phyloP scores from a whole-genome alignment of 2,888 invertebrate species.

The Augochlorella aurata region DNA sequence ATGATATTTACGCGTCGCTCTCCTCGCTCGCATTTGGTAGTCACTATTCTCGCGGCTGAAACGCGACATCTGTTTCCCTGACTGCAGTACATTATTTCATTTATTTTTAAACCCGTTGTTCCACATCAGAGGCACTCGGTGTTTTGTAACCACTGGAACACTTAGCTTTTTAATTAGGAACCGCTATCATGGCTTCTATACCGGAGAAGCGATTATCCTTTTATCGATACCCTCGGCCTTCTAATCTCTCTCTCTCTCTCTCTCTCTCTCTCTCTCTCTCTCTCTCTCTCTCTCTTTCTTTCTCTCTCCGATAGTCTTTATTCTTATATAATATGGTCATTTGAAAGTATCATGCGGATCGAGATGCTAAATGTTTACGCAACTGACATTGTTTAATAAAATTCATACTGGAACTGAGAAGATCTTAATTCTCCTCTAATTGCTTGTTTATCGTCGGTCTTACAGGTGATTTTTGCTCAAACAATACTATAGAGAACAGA shows the following conservation, averaged over 20 bases:
- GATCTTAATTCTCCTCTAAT: neutral
- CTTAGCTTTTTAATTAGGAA: constrained; percentile 38
- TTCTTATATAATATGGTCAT: constrained; percentile 25
- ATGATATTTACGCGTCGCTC: constrained; percentile 54
- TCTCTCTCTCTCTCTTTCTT: neutral
- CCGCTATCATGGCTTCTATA: neutral
- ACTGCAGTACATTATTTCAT: constrained; percentile 54
- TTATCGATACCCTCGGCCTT: constrained; percentile 13
- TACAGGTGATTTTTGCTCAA: neutral
- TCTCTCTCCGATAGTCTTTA: neutral
- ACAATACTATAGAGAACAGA: neutral
- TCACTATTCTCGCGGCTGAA: constrained; percentile 53
- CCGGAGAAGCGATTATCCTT: constrained; percentile 3
- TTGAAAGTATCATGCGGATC: neutral
- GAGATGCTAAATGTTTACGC: neutral
- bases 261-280: neutral
- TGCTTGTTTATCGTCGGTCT: neutral
- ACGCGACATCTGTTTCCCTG: constrained; percentile 51
- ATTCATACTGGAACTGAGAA: neutral
- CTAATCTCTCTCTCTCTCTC: neutral
- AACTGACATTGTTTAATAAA: constrained; percentile 22
- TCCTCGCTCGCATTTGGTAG: constrained; percentile 52
- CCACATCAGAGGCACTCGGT: constrained; percentile 41
- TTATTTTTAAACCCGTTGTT: constrained; percentile 58
- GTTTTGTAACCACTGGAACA: constrained; percentile 38